Percentiles rank a stretch among this genome's conserved stretches.
These are phyloP conservation scores for Melanotaenia maccullochi DNA, from an alignment of 2,797 vertebrate species.

Conservation along the genomic window DNA sequence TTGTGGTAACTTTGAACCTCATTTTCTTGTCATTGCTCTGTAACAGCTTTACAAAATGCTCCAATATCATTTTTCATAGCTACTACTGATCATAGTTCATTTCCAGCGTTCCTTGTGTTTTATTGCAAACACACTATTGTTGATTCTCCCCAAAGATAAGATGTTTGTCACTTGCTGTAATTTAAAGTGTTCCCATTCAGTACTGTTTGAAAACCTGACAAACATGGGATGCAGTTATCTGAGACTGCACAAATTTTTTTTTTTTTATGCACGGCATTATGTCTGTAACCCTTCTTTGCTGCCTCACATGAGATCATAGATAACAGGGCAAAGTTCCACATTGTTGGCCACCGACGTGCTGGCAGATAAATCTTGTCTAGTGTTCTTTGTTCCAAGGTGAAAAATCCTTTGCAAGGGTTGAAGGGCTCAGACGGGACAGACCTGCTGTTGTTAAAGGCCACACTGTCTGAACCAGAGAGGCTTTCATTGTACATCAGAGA, in stretches of 20 bases:
- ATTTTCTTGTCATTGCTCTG: neutral
- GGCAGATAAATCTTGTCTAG: constrained; percentile 28
- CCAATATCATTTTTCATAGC: neutral
- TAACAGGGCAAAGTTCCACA: neutral
- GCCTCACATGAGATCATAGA: neutral
- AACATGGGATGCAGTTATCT: neutral
- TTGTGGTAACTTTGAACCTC: neutral
- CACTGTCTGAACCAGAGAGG: constrained; percentile 26
- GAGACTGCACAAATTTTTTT: neutral
- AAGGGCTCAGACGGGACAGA: constrained; percentile 34
- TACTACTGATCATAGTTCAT: neutral
- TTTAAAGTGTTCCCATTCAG: neutral
- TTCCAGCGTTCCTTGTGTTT: constrained; percentile 14
- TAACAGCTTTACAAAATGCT: neutral
- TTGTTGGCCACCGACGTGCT: constrained; percentile 9
- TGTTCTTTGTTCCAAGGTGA: constrained; percentile 25
- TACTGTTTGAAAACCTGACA: constrained; percentile 1
- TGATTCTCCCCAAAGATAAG: constrained; percentile 5
- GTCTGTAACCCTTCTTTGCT: neutral
- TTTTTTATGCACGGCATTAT: constrained; percentile 1
- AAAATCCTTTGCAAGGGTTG: constrained; percentile 47
- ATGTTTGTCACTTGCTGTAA: neutral
- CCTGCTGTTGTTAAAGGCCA: constrained; percentile 59
- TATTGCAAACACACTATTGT: neutral
- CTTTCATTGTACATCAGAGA: constrained; percentile 54